phyloP scores from a whole-genome alignment of 2,888 invertebrate genomes.

The Acrobasis consociella region DNA sequence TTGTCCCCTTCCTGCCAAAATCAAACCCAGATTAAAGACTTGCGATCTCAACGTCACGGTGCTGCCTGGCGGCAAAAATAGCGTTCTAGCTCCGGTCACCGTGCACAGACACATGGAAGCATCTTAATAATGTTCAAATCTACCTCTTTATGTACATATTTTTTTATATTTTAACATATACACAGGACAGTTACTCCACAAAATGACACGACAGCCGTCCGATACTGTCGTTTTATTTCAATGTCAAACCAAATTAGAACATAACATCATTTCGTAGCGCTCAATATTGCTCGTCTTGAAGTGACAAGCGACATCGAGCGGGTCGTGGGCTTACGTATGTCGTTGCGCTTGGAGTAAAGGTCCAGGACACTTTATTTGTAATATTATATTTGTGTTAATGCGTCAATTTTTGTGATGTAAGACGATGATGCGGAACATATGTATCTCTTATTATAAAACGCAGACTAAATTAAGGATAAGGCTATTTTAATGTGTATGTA shows the following conservation, averaged over 20 bases:
- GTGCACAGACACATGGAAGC: constrained; percentile 95
- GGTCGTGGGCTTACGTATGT: too few relatives aligned
- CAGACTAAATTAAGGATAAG: too few relatives aligned
- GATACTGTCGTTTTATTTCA: too few relatives aligned
- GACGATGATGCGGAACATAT: too few relatives aligned
- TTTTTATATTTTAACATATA: constrained; percentile 28
- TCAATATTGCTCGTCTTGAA: too few relatives aligned
- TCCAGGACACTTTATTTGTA: constrained; percentile 23
- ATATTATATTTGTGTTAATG: constrained; percentile 32
- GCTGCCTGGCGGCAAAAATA: constrained; percentile 79
- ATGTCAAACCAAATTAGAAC: too few relatives aligned
- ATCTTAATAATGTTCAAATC: constrained; percentile 70
- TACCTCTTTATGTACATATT: constrained; percentile 49
- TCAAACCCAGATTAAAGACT: constrained; percentile 68
- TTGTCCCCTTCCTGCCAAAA: constrained; percentile 80
- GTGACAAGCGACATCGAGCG: too few relatives aligned
- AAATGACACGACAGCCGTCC: too few relatives aligned
- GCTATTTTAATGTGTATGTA: too few relatives aligned
- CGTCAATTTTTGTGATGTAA: constrained; percentile 12
- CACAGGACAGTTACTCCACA: not conserved
- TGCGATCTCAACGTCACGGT: constrained; percentile 73
- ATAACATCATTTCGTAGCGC: too few relatives aligned
- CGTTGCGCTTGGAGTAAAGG: too few relatives aligned
- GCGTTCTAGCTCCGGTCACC: constrained; percentile 92
- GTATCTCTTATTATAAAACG: too few relatives aligned